phyloP scores from a whole-genome alignment of 2,888 invertebrate species.

The Drosophila mettleri region DNA sequence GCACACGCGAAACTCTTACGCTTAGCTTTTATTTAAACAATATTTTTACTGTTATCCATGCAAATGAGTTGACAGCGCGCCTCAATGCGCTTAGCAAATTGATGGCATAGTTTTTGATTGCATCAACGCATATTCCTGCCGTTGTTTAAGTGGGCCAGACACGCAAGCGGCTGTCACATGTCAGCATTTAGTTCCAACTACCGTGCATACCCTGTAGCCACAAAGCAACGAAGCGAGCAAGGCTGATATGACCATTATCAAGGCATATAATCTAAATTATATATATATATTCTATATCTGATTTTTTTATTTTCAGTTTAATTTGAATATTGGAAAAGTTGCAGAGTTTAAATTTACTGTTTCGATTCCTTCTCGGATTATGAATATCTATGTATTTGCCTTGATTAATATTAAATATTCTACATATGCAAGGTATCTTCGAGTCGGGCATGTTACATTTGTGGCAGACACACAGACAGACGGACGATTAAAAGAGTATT shows the following conservation, averaged over 20 bases:
- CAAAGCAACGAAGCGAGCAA: too few species aligned
- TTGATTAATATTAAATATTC: not conserved
- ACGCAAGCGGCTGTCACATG: conserved; percentile 1
- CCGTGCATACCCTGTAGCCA: not conserved
- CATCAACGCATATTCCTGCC: conserved; percentile 5
- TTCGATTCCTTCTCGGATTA: too few species aligned
- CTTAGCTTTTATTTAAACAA: conserved; percentile 28
- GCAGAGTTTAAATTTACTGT: too few species aligned
- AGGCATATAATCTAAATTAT: too few species aligned
- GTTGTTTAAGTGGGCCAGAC: not conserved
- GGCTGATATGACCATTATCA: too few species aligned
- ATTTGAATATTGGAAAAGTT: too few species aligned
- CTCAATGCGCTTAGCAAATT: conserved; percentile 11
- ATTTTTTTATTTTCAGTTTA: too few species aligned
- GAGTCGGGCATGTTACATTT: not conserved
- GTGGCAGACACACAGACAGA: too few species aligned
- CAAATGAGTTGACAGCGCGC: conserved; percentile 7
- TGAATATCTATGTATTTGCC: not conserved
- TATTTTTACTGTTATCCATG: not conserved
- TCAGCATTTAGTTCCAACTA: not conserved
- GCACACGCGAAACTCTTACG: conserved; percentile 6
- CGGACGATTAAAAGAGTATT: too few species aligned
- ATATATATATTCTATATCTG: too few species aligned
- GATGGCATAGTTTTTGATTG: conserved; percentile 4
- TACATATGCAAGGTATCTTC: not conserved